These are phyloP conservation scores for Rhinatrema bivittatum DNA, from an alignment of 2,797 vertebrate genomes.

Conservation along the genomic window DNA sequence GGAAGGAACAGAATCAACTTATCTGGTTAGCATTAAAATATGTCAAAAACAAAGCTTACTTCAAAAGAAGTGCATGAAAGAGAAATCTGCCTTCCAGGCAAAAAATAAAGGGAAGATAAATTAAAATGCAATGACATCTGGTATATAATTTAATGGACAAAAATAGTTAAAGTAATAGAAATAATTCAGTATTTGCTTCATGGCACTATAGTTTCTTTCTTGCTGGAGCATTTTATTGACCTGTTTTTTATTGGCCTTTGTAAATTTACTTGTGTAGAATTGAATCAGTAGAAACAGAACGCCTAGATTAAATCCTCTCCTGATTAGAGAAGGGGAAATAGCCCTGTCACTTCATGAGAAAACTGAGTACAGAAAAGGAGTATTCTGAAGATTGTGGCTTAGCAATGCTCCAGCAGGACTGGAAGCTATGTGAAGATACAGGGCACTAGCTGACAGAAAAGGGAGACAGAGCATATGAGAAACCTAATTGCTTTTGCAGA, in stretches of 20 bases:
- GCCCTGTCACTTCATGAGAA: conserved; percentile 21
- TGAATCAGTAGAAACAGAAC: conserved; percentile 15
- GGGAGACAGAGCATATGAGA: no score
- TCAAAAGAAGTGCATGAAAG: conserved; percentile 4
- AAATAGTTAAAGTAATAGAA: conserved; percentile 11
- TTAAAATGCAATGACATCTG: conserved; percentile 3
- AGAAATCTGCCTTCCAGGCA: not conserved
- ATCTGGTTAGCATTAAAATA: not conserved
- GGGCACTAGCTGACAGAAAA: no score
- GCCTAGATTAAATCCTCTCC: conserved; percentile 24
- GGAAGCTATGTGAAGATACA: no score
- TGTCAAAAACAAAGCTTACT: not conserved
- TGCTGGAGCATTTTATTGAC: not conserved
- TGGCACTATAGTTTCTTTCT: conserved; percentile 16
- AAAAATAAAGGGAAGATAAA: conserved; percentile 21
- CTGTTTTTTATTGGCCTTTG: conserved; percentile 16
- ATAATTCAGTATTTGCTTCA: conserved; percentile 19
- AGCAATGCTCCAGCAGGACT: no score
- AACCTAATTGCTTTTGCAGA: no score
- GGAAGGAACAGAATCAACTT: not conserved
- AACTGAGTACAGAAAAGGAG: no score
- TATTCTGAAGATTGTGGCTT: no score
- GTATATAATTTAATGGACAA: conserved; percentile 1
- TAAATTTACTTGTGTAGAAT: conserved; percentile 10
- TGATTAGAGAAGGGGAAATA: conserved; percentile 12